phyloP scores from a whole-genome alignment of 2,888 invertebrate species.

The Meteorus colon region DNA sequence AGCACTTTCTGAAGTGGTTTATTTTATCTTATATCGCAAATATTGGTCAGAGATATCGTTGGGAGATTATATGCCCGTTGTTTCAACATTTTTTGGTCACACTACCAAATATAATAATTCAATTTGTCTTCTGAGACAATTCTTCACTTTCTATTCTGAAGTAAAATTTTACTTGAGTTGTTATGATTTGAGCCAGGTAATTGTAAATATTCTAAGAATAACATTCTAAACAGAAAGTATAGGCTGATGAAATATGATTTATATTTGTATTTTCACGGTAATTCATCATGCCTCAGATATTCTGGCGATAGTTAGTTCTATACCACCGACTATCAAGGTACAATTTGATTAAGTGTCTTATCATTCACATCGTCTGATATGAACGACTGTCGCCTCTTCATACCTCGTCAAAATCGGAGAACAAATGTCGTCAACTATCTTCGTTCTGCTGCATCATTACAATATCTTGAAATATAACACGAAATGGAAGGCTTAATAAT shows the following conservation, averaged over 20 bases:
- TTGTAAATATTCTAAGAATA: background rate
- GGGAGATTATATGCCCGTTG: conserved; percentile 51
- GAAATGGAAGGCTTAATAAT: background rate
- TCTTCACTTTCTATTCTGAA: background rate
- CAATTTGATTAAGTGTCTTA: background rate
- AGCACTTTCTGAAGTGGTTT: conserved; percentile 68
- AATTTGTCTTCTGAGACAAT: background rate
- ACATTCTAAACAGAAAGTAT: no score
- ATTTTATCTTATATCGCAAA: conserved; percentile 68
- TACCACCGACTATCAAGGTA: background rate
- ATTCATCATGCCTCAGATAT: no score
- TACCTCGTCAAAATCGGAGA: background rate
- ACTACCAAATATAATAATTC: conserved; percentile 23
- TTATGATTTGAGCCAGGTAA: background rate
- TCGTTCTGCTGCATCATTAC: background rate
- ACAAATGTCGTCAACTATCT: background rate
- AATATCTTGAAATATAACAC: background rate
- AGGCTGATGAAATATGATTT: no score
- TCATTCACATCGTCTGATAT: background rate
- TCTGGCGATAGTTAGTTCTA: background rate
- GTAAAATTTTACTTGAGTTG: background rate
- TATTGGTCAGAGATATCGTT: conserved; percentile 65
- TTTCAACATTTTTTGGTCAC: conserved; percentile 40
- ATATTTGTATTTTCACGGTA: no score
- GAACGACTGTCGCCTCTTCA: background rate